phyloP scores from a whole-genome alignment of 30 jellyfish, hydroid and myxozoan species.

The Clytia hemisphaerica region DNA sequence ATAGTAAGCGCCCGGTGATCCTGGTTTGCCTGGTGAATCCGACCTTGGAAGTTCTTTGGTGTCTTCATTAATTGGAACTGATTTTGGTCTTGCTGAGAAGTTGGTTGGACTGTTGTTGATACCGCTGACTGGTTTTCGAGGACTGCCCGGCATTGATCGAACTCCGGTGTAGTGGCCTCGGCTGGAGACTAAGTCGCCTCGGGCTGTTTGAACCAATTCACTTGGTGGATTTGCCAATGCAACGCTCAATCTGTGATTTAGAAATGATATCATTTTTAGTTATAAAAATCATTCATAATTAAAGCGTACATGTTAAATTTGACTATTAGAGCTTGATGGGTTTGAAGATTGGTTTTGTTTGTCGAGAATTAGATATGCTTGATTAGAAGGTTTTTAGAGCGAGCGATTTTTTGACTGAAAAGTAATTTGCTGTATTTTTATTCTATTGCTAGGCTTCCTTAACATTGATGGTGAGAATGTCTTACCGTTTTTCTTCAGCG shows the following conservation, averaged over 20 bases:
- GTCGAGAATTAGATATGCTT: too few relatives aligned
- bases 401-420: too few relatives aligned
- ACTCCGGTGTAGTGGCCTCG: conserved; percentile 4
- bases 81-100: conserved; percentile 54
- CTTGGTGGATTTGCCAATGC: conserved; percentile 57
- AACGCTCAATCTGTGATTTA: conserved; percentile 42
- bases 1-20: not conserved
- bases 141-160: conserved; percentile 31
- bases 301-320: too few relatives aligned
- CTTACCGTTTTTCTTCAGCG: conserved; percentile 67
- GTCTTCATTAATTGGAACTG: conserved; percentile 48
- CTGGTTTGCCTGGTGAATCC: not conserved
- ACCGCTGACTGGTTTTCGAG: conserved; percentile 22
- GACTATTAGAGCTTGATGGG: too few relatives aligned
- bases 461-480: too few relatives aligned
- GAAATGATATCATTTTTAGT: too few relatives aligned
- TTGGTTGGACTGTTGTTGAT: conserved; percentile 29
- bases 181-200: conserved; percentile 23
- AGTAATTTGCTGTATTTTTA: too few relatives aligned
- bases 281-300: too few relatives aligned
- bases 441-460: too few relatives aligned
- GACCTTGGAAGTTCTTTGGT: not conserved
- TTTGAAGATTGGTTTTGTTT: too few relatives aligned
- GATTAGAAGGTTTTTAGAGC: too few relatives aligned
- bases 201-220: conserved; percentile 13